Evolutionary conservation across 2,888 invertebrate species (phyloP), one percentile per base, ranked within the genome.

Genomic region (Rugalucina vietnamica): DNA sequence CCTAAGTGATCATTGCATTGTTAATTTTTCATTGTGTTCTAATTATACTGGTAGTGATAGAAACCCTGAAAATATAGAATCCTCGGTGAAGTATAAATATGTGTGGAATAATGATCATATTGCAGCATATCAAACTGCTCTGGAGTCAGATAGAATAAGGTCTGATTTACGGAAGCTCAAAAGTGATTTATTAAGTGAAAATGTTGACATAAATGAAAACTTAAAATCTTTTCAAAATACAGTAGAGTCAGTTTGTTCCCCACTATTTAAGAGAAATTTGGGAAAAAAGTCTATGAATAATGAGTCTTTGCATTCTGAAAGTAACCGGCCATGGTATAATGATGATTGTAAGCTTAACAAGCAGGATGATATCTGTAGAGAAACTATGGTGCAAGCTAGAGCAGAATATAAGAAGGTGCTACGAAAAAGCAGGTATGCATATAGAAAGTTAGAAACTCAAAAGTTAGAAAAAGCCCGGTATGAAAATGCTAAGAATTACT

Each of bases 401-500:
- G n/a, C n/a, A n/a, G n/a, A n/a, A n/a, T 72, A 72, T 39, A 79
- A 60, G 73, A 60, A 39, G 27, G 3, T 43, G 29, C 36, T 79
- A 32, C 14, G 79, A 69, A 74, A 29, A 12, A 75, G 69, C 4
- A 75, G 50, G 50, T 75, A 27, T n/a, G 21, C 27, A 12, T 54
- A 54, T 21, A 50, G 75, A 34, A 54, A 71, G 12, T 39, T n/a
- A 12, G 27, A 80, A 75, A 75, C 79, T n/a, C 12, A 73, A 14
- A 72, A 79, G 34, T 39, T 79, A 37, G 32, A 72, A 60, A 10
- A 36, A 32, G 34, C 27, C 12, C 65, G 70, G 29, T 70, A 37
- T 27, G 34, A 50, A 65, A 80, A 80, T 70, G 80, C 80, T n/a
- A 80, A 70, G 54, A 50, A 71, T 3, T 81, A 81, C 60, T 81